Base-by-base conservation (phyloP, 2,888 invertebrate species). In the Agrilus biguttatus region DNA sequence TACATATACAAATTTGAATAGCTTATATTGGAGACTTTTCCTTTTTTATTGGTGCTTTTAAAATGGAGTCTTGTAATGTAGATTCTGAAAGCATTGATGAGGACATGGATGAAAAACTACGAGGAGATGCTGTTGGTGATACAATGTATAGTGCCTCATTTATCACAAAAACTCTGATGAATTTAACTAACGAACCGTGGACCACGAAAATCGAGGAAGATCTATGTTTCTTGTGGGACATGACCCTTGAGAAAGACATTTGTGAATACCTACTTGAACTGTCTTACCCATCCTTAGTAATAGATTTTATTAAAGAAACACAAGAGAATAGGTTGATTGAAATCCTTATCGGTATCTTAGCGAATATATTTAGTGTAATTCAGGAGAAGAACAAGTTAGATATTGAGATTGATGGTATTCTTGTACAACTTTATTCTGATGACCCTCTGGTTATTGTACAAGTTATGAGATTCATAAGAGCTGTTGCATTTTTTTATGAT, bases 211-310 rank as follows among this genome's bases (percentile, higher is more conserved):
- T 85, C 39, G 87, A 88, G 66, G 74, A 74, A 19, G 80, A 86
- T 55, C 67, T 88, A 33, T 84, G 85, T 56, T 75, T 77, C 6
- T 61, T 89, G 1, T 89, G 89, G 89, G 87, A 89, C 52, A 88
- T 87, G 85, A 82, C 87, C 0, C 71, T 80, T 0, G 83, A 88
- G 51, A 72, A 75, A 49, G 86, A 85, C 56, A 81, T 89, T 0
- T 82, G 83, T 8, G 56, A 73, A 36, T 80, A 80, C 55, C 65
- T 89, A 10, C 64, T 80, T 43, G 70, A 78, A 51, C 74, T 84
- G 47, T 73, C 82, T 47, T 77, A 79, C 45, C 68, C 84, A 5
- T 74, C 78, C 43, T 66, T 86, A 14, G 75, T 81, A 13, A 68
- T 73, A 50, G 70, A 74, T 44, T 71, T 73, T 0, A 57, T 81